Conservation (phyloP, 2,797 vertebrate genomes). For the Centropyge bicolor region DNA sequence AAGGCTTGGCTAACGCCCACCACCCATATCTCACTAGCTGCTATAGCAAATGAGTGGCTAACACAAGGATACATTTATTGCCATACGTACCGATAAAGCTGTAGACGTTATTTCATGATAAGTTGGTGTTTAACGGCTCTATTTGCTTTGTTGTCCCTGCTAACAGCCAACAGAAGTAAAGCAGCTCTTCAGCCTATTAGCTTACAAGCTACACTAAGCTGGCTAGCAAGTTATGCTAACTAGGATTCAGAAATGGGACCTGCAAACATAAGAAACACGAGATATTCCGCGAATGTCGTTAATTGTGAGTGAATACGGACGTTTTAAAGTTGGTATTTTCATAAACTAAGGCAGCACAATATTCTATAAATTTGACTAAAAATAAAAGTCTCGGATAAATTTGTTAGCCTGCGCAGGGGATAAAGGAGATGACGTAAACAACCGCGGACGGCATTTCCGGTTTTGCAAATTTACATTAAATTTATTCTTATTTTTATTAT, state of each 20-base stretch:
- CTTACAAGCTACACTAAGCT: constrained; percentile 35
- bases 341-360: neutral
- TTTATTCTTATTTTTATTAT: neutral
- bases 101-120: constrained; percentile 26
- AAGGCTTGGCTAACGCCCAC: neutral
- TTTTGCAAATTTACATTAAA: neutral
- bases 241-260: neutral
- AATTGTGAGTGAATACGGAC: rapidly evolving
- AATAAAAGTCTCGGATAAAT: neutral
- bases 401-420: constrained; percentile 47
- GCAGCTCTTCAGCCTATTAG: constrained; percentile 10
- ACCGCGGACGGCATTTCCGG: constrained; percentile 53
- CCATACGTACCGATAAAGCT: constrained; percentile 8
- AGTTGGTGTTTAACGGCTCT: constrained; percentile 5
- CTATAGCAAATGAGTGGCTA: neutral
- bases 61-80: rapidly evolving
- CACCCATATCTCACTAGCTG: rapidly evolving
- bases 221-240: constrained; percentile 48
- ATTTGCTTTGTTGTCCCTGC: neutral
- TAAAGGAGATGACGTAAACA: constrained; percentile 63
- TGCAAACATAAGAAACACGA: neutral
- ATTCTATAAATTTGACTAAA: neutral
- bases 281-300: neutral
- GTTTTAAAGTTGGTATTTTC: rapidly evolving
- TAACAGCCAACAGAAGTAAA: constrained; percentile 10